Evolutionary conservation across 2,888 invertebrate genomes (phyloP).

Genomic region (Elysia crispata): DNA sequence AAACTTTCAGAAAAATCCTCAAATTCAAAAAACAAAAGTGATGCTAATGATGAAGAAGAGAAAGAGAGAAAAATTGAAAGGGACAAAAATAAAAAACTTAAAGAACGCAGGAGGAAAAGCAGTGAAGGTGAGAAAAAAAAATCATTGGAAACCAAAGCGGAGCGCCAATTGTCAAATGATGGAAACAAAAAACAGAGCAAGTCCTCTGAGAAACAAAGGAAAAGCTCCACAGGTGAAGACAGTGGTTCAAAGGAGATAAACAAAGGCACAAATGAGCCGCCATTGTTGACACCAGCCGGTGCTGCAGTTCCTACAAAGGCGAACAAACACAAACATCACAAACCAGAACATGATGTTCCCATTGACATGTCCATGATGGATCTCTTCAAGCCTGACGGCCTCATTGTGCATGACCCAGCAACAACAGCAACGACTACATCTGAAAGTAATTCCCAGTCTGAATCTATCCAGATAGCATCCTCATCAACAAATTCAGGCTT

Average conservation of each 20-base stretch:
- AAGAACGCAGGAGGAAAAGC: conserved; percentile 21
- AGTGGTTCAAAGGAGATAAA: not conserved
- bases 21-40: not conserved
- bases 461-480: no score
- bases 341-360: conserved; percentile 59
- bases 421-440: no score
- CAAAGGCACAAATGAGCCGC: conserved; percentile 2
- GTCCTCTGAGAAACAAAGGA: not conserved
- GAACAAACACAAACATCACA: conserved; percentile 57
- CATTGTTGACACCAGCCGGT: not conserved
- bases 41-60: conserved; percentile 21
- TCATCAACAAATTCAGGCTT: not conserved
- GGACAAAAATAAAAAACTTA: not conserved
- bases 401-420: conserved; percentile 49
- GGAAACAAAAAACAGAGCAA: not conserved
- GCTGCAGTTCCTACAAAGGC: conserved; percentile 43
- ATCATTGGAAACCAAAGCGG: conserved; percentile 33
- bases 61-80: not conserved
- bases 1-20: conserved; percentile 15
- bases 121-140: conserved; percentile 30
- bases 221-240: not conserved
- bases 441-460: no score
- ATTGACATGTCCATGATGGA: conserved; percentile 66
- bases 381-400: conserved; percentile 69
- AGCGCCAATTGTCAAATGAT: conserved; percentile 34